Percentiles rank a stretch among this genome's conserved stretches.
Conservation (phyloP, 1,140 invertebrate genomes). For the Cydia fagiglandana region DNA sequence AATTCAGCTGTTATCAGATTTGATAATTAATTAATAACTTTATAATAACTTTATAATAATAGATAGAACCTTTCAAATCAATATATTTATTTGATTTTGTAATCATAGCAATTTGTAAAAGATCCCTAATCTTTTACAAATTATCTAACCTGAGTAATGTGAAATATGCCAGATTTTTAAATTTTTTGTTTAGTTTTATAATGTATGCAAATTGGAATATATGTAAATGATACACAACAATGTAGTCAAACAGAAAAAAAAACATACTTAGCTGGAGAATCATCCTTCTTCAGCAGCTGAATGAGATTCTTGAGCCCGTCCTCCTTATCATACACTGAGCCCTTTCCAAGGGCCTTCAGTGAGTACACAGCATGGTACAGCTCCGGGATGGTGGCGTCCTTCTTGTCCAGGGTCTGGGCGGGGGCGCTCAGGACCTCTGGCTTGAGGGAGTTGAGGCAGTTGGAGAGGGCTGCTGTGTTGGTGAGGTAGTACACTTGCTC, state of each 20-base stretch:
- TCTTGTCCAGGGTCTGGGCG: constrained; percentile 59
- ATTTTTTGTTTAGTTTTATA: too few relatives aligned
- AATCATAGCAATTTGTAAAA: too few relatives aligned
- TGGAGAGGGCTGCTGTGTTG: constrained; percentile 58
- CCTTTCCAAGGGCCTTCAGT: constrained; percentile 70
- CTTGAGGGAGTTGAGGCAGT: constrained; percentile 64
- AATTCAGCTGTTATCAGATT: too few relatives aligned
- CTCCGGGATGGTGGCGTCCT: constrained; percentile 64
- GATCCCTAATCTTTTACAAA: too few relatives aligned
- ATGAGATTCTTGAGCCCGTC: constrained; percentile 84
- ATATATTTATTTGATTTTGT: too few relatives aligned
- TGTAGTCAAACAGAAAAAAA: constrained; percentile 21
- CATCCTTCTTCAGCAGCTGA: constrained; percentile 87
- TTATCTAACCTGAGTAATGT: too few relatives aligned
- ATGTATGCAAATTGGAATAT: too few relatives aligned
- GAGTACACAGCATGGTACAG: constrained; percentile 68
- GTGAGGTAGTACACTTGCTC: constrained; percentile 73
- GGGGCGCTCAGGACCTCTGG: constrained; percentile 59
- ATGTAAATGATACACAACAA: too few relatives aligned
- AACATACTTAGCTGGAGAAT: constrained; percentile 84
- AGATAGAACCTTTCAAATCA: too few relatives aligned
- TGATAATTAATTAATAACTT: too few relatives aligned
- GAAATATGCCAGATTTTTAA: too few relatives aligned
- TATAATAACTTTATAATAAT: too few relatives aligned
- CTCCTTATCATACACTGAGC: constrained; percentile 72